These are phyloP conservation scores for Lindbergichthys nudifrons DNA, from an alignment of 2,797 vertebrate species.

Conservation along the genomic window DNA sequence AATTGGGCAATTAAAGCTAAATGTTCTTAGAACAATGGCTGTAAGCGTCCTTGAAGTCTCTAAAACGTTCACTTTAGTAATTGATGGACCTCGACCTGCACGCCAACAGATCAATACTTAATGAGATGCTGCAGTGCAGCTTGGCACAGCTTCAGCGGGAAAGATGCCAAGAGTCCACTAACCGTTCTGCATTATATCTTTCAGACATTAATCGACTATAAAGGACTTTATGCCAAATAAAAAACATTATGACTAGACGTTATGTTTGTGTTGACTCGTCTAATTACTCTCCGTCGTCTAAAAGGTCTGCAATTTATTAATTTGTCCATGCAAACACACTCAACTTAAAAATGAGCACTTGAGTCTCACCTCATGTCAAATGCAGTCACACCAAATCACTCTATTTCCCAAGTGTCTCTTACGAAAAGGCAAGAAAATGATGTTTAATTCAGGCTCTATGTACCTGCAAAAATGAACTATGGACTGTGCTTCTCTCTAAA, in stretches of 20 bases:
- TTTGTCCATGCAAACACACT: neutral
- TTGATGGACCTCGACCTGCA: neutral
- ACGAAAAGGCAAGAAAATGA: no score
- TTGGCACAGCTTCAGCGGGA: neutral
- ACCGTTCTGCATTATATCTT: neutral
- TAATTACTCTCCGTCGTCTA: neutral
- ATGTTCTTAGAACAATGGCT: neutral
- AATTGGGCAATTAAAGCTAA: neutral
- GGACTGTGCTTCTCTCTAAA: no score
- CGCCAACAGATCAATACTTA: slow-evolving; percentile 5
- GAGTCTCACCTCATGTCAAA: neutral
- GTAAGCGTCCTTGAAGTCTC: neutral
- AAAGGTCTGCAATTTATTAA: neutral
- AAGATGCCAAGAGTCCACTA: neutral
- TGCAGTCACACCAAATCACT: no score
- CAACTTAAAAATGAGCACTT: neutral
- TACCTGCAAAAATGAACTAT: no score
- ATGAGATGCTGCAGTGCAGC: neutral
- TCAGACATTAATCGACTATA: neutral
- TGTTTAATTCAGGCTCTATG: no score
- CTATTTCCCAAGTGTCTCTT: no score
- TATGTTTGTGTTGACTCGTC: neutral
- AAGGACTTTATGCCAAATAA: neutral
- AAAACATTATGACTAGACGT: neutral
- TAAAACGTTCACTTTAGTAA: neutral